Base-by-base conservation (phyloP, 2,797 vertebrate genomes). In the Pipistrellus pipistrellus region DNA sequence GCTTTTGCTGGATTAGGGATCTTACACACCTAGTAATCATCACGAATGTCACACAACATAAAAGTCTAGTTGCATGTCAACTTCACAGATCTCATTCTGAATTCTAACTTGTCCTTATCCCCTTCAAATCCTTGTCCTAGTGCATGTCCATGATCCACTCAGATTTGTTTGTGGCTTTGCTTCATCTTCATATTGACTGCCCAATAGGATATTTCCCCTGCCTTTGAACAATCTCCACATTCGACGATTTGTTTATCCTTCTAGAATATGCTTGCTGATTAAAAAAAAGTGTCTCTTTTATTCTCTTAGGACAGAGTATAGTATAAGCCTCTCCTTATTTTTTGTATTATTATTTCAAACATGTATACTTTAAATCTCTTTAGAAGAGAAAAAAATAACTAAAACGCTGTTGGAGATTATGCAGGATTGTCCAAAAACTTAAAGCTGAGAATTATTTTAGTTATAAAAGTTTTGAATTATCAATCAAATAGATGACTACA, bases 311-410 rank as follows among this genome's bases (percentile, higher is more conserved):
- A 66, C 80, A 85, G 55, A 57, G 55, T 25, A 57, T 25, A 25
- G 90, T 86, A 76, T 4, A 80, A 94, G 41, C 5, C 12, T 80
- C 78, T 44, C 30, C 41, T 87, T 94, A 75, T 35, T 15, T 62
- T 85, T 68, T 75, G 13, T 88, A 10, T 83, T 93, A 62, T 72
- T 94, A 94, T 90, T 95, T 94, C 68, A 81, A 89, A 96, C 53
- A 82, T 80, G n/a, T 68, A 55, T 1, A 69, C 18, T 82, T 95
- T 84, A 90, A 71, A 14, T 46, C 59, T 83, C 66, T 91, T 88
- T 12, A 78, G 51, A 95, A 85, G 68, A 85, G 95, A 94, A 82
- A 94, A 82, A 85, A 75, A 41, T 76, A 9, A 87, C 93, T 91
- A 92, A 92, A 90, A 91, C 51, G 4, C 80, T 68, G 30, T 68